Conservation (phyloP, 2,888 invertebrate genomes). For the Limnephilus auricula region DNA sequence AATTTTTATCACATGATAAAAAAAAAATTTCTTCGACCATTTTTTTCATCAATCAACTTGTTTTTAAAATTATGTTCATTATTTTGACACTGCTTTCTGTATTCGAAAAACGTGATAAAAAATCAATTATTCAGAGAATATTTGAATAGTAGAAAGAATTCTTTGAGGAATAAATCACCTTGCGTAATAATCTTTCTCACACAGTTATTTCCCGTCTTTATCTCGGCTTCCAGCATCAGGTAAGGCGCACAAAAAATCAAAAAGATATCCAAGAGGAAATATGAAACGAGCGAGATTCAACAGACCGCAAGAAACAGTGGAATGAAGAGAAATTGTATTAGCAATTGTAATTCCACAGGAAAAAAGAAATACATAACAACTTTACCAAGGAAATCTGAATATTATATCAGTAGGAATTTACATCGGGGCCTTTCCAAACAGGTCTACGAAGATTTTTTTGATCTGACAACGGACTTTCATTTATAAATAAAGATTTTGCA, state of each 20-base stretch:
- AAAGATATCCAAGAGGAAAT: conserved; percentile 47
- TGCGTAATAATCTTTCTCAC: conserved; percentile 42
- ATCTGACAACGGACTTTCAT: conserved; percentile 21
- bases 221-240: conserved; percentile 34
- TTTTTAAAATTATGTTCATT: background rate
- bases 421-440: conserved; percentile 29
- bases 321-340: conserved; percentile 55
- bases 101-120: background rate
- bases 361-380: conserved; percentile 42
- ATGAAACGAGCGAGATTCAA: conserved; percentile 31
- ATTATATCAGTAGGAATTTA: conserved; percentile 38
- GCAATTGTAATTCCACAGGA: conserved; percentile 62
- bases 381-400: conserved; percentile 47
- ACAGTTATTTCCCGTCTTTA: conserved; percentile 14
- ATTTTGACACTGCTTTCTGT: background rate
- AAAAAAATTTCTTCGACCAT: too few species aligned
- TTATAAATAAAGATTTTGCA: conserved; percentile 13
- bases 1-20: too few species aligned
- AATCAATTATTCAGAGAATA: background rate
- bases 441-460: conserved; percentile 15
- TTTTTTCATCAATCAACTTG: too few species aligned
- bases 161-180: conserved; percentile 31
- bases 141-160: background rate
- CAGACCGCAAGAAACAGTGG: conserved; percentile 43
- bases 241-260: conserved; percentile 43